Conservation (phyloP, 2,888 invertebrate genomes). For the Syritta pipiens region DNA sequence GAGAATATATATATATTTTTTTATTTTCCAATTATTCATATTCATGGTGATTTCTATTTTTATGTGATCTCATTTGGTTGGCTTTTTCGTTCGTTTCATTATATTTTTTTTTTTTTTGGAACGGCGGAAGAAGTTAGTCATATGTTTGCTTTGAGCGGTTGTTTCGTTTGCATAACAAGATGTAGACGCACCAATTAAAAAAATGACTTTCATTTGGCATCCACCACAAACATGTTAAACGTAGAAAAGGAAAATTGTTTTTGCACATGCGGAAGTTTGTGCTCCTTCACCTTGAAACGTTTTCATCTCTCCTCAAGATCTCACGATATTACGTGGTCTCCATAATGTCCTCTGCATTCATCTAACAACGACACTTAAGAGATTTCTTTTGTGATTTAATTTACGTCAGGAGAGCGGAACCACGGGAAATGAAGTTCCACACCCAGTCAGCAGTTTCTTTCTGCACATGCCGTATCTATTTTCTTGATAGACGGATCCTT, state of each 20-base stretch:
- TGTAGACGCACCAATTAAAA: conserved; percentile 20
- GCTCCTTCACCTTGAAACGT: conserved; percentile 32
- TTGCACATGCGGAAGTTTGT: background rate
- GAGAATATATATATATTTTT: conserved; percentile 6
- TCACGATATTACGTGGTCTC: background rate
- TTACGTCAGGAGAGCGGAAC: background rate
- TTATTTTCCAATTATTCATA: conserved; percentile 52
- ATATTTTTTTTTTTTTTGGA: conserved; percentile 26
- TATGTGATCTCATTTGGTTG: conserved; percentile 63
- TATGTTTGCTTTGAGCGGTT: conserved; percentile 33
- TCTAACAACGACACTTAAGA: conserved; percentile 14
- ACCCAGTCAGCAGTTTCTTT: background rate
- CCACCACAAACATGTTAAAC: background rate
- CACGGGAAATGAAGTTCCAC: background rate
- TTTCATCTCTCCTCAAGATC: background rate
- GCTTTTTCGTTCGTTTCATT: background rate
- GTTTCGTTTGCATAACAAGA: conserved; percentile 50
- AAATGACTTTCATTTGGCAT: background rate
- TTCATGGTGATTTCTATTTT: conserved; percentile 53
- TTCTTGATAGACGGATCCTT: conserved; percentile 6
- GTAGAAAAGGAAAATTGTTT: background rate
- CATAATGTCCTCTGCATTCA: conserved; percentile 36
- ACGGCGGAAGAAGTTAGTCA: conserved; percentile 53
- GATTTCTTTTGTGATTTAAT: conserved; percentile 25
- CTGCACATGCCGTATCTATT: background rate